A percentile compares a stretch with the other conserved stretches of the same genome.
Evolutionary conservation across 1,140 invertebrate genomes (phyloP).

Genomic region (Teleogryllus occipitalis): DNA sequence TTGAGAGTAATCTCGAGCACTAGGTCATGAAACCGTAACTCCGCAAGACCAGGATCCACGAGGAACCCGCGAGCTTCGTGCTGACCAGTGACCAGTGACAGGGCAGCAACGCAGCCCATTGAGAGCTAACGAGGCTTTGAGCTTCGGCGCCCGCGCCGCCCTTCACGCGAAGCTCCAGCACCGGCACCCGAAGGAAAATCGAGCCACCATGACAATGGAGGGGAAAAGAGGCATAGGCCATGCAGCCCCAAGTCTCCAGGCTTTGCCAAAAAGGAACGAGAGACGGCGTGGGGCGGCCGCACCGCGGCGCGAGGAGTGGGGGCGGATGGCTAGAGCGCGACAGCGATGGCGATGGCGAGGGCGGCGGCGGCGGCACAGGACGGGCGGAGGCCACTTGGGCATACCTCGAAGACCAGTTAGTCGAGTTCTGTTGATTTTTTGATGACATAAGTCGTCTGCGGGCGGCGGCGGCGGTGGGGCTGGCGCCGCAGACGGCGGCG

Average conservation of each 20-base stretch:
- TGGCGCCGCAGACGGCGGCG: background rate
- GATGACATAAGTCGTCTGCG: constrained; percentile 3
- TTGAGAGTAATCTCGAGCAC: too few relatives aligned
- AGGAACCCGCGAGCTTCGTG: too few relatives aligned
- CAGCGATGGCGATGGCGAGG: background rate
- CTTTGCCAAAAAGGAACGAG: too few relatives aligned
- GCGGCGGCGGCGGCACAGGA: too few relatives aligned
- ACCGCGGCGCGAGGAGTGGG: too few relatives aligned
- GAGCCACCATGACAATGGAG: background rate
- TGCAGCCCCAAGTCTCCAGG: background rate
- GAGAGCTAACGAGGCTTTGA: background rate
- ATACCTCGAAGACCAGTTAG: constrained; percentile 1
- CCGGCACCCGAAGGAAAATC: background rate
- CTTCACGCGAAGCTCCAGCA: background rate
- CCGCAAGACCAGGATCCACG: too few relatives aligned
- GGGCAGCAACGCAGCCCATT: too few relatives aligned
- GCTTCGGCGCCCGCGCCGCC: too few relatives aligned
- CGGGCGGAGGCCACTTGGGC: background rate
- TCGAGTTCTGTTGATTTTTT: constrained; percentile 1
- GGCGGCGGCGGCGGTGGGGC: background rate
- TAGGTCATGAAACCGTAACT: too few relatives aligned
- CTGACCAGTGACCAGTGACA: too few relatives aligned
- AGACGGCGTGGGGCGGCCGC: too few relatives aligned
- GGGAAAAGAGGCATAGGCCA: background rate
- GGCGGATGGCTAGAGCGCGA: too few relatives aligned